Evolutionary conservation across 1,140 invertebrate genomes (phyloP).

Genomic region (Laupala kohalensis): DNA sequence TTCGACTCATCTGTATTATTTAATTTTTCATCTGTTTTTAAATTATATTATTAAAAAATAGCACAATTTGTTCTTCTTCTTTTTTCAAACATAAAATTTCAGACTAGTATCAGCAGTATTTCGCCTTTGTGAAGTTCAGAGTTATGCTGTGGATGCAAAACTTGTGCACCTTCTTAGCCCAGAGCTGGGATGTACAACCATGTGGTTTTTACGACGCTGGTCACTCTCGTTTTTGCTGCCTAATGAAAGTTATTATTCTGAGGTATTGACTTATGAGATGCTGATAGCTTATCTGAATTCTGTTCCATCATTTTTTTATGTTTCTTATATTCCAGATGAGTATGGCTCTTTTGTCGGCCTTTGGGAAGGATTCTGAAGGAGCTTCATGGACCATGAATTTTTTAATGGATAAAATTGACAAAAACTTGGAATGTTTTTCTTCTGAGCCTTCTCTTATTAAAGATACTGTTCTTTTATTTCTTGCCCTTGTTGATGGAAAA

Average conservation of each 20-base stretch:
- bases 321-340: conserved; percentile 36
- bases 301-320: too few species aligned
- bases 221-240: conserved; percentile 59
- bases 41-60: background rate
- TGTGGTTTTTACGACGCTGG: conserved; percentile 73
- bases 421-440: conserved; percentile 41
- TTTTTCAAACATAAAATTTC: background rate
- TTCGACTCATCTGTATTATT: too few species aligned
- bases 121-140: conserved; percentile 53
- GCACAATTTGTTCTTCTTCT: background rate
- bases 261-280: too few species aligned
- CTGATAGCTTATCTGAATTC: too few species aligned
- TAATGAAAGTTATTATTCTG: conserved; percentile 49
- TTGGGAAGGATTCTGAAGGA: conserved; percentile 44
- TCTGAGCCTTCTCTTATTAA: conserved; percentile 41
- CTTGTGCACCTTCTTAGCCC: conserved; percentile 56
- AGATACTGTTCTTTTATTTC: conserved; percentile 43
- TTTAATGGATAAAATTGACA: conserved; percentile 44
- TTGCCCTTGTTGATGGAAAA: conserved; percentile 38
- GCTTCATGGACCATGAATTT: conserved; percentile 45
- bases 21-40: background rate
- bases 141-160: conserved; percentile 43
- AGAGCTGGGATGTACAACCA: conserved; percentile 59
- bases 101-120: conserved; percentile 52
- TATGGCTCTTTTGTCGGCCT: conserved; percentile 38